Percentiles rank a stretch among this genome's conserved stretches.
Evolutionary conservation across 2,113 vertebrate genomes (phyloP).

Genomic region (Himantopus leucocephalus): DNA sequence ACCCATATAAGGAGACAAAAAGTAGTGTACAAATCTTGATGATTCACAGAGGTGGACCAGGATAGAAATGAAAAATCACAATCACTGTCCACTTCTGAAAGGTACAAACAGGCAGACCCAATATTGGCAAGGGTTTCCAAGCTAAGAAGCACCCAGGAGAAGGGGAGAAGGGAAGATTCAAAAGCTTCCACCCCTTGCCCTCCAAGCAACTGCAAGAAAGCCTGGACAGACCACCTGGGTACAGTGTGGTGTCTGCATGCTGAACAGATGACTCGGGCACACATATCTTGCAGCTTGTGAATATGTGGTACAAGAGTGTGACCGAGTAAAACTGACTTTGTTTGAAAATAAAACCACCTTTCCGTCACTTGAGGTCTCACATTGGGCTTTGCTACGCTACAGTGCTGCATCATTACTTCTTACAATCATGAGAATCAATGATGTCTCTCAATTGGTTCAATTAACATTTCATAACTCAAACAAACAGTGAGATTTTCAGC

Average conservation of each 20-base stretch:
- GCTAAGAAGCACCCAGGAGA: not conserved
- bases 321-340: not conserved
- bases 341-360: not conserved
- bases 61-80: not conserved
- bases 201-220: not conserved
- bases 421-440: not conserved
- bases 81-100: not conserved
- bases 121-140: not conserved
- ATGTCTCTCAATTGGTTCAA: not conserved
- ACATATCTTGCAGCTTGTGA: not conserved
- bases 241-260: not conserved
- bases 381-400: not conserved
- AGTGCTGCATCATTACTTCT: not conserved
- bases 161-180: not conserved
- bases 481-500: not conserved
- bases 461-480: not conserved
- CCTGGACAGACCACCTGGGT: not conserved
- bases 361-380: not conserved
- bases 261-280: fast-evolving
- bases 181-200: not conserved
- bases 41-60: not conserved
- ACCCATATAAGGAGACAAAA: not conserved
- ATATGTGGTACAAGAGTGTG: not conserved
- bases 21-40: not conserved
- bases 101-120: not conserved